A percentile compares a stretch with the other conserved stretches of the same genome.
Conservation (phyloP, 2,888 invertebrate genomes). For the Agelastica alni region DNA sequence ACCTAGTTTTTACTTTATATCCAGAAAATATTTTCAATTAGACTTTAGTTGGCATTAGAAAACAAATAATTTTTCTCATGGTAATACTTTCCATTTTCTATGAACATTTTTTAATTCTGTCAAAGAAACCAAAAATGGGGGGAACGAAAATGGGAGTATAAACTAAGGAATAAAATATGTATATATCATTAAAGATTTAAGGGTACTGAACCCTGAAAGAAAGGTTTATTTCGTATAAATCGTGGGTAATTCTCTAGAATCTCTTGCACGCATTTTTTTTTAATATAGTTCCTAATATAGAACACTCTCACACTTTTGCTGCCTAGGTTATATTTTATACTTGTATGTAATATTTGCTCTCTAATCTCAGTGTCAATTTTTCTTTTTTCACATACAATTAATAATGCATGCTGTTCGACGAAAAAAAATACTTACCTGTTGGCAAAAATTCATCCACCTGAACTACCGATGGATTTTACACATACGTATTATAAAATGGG, state of each 20-base stretch:
- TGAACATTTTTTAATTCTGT: too few species aligned
- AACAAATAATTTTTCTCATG: too few species aligned
- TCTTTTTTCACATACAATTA: constrained; percentile 14
- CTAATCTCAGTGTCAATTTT: constrained; percentile 45
- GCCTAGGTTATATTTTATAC: constrained; percentile 40
- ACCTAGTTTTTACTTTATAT: too few species aligned
- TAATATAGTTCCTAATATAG: constrained; percentile 49
- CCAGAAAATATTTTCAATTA: too few species aligned
- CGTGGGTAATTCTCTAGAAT: constrained; percentile 26
- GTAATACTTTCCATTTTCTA: too few species aligned
- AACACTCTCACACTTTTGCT: constrained; percentile 47
- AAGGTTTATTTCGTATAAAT: constrained; percentile 10
- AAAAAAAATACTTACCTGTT: not conserved
- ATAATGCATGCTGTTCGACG: constrained; percentile 21
- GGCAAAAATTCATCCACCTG: constrained; percentile 3
- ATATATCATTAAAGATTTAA: too few species aligned
- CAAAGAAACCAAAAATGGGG: too few species aligned
- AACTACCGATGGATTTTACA: constrained; percentile 4
- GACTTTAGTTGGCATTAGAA: too few species aligned
- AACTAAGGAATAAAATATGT: too few species aligned
- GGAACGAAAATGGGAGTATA: too few species aligned
- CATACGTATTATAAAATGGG: constrained; percentile 8
- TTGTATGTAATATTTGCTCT: constrained; percentile 47
- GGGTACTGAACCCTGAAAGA: too few species aligned
- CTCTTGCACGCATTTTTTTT: constrained; percentile 45